Base-by-base conservation (phyloP, 1,140 invertebrate species). In the Paraescarpia echinospica region DNA sequence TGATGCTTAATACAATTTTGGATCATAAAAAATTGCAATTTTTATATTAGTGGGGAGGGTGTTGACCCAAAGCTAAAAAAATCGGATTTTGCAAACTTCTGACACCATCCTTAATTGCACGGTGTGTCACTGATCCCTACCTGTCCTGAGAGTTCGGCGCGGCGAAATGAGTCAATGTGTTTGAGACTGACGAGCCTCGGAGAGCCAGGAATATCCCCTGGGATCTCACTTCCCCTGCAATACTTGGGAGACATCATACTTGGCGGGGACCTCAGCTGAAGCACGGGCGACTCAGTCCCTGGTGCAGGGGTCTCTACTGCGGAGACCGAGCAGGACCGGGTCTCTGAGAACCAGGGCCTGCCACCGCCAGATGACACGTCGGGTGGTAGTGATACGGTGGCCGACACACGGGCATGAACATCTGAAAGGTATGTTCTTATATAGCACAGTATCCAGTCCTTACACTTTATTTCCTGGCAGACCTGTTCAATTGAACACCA, bases 81-180 rank as follows among this genome's bases (percentile, higher is more conserved):
- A n/a, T n/a, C n/a, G n/a, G n/a, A n/a, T n/a, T n/a, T n/a, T n/a
- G n/a, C n/a, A 41, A 41, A 41, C 4, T 12, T 12, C 12, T 41
- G 41, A 41, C 4, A 41, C 41, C 41, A 41, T 41, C 12, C 41
- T n/a, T n/a, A n/a, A n/a, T n/a, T n/a, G n/a, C n/a, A n/a, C n/a
- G n/a, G n/a, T n/a, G 27, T 34, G 1, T 34, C 34, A 34, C 27
- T 90, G 89, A 22, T 90, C 33, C 92, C 35, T 33, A 88, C 92
- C 92, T 89, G 59, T 92, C 33, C 92, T 31, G n/a, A 33, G 33
- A 92, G 33, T 41, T 92, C 92, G 6, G 92, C 92, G 12, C 92
- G 51, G 9, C 92, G 51, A 8, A 34, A 27, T 5, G 92, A 92
- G 92, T 92, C 92, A 41, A 92, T 92, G 51, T 77, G 41, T 9